These are phyloP conservation scores for Callyntrura guangdongensis DNA, from an alignment of 2,888 invertebrate species.

Conservation along the genomic window DNA sequence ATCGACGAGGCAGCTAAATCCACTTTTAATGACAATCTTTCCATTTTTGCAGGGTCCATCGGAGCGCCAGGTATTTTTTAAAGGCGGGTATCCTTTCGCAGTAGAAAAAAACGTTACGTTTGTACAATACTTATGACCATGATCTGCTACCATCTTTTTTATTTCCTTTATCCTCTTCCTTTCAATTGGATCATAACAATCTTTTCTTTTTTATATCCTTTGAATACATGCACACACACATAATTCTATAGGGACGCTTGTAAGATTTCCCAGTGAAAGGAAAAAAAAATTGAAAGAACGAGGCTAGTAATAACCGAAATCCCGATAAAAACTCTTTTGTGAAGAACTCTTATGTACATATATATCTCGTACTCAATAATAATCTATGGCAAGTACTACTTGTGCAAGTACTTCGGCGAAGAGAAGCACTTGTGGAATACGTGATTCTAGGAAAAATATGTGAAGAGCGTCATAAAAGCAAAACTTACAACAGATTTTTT, in stretches of 20 bases:
- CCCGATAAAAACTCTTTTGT: background rate
- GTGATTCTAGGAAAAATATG: too few species aligned
- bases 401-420: background rate
- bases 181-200: background rate
- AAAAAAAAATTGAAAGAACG: background rate
- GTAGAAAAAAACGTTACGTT: background rate
- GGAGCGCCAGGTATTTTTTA: too few species aligned
- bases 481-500: too few species aligned
- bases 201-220: too few species aligned
- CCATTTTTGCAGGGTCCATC: too few species aligned
- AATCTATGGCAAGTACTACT: slow-evolving; percentile 2
- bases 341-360: background rate
- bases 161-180: background rate
- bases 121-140: too few species aligned
- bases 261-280: background rate
- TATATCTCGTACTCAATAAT: background rate
- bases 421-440: background rate
- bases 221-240: too few species aligned
- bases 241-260: background rate
- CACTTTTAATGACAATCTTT: too few species aligned
- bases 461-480: too few species aligned
- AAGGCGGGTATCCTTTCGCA: background rate
- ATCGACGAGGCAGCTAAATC: too few species aligned
- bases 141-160: background rate
- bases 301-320: background rate